Evolutionary conservation across 2,113 vertebrate species (phyloP).

Genomic region (Helogale parvula): DNA sequence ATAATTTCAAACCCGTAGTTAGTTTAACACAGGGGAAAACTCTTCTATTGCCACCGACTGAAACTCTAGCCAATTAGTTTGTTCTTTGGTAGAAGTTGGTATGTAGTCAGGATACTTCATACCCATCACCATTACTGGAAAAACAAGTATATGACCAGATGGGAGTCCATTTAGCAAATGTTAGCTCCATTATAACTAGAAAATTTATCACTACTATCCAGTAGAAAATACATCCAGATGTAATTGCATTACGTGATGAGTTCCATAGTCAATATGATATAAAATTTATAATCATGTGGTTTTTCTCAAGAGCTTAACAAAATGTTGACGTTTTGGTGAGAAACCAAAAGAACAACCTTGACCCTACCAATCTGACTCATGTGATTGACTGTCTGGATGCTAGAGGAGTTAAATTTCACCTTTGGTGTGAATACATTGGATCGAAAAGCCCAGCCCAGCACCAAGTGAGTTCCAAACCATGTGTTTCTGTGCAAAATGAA

Average conservation of each 20-base stretch:
- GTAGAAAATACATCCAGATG: conserved; percentile 30
- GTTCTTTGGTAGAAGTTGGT: not conserved
- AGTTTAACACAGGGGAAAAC: not conserved
- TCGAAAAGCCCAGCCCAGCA: not conserved
- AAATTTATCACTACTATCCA: not conserved
- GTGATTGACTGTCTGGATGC: not conserved
- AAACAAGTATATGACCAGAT: not conserved
- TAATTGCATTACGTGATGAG: not conserved
- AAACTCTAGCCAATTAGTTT: not conserved
- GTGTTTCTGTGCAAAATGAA: conserved; percentile 53
- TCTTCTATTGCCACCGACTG: not conserved
- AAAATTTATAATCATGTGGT: not conserved
- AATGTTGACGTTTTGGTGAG: conserved; percentile 5
- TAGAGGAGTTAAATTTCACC: not conserved
- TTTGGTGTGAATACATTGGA: not conserved
- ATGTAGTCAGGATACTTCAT: conserved; percentile 15
- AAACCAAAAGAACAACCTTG: not conserved
- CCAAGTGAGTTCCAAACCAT: not conserved
- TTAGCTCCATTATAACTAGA: conserved; percentile 6
- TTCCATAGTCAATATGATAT: not conserved
- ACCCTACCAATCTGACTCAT: not conserved
- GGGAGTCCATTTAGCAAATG: not conserved
- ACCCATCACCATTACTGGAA: not conserved
- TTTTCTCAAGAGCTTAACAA: conserved; percentile 1
- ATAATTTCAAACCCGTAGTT: not conserved